Evolutionary conservation across 2,888 invertebrate genomes (phyloP).

Genomic region (Marasmarcha lunaedactyla): DNA sequence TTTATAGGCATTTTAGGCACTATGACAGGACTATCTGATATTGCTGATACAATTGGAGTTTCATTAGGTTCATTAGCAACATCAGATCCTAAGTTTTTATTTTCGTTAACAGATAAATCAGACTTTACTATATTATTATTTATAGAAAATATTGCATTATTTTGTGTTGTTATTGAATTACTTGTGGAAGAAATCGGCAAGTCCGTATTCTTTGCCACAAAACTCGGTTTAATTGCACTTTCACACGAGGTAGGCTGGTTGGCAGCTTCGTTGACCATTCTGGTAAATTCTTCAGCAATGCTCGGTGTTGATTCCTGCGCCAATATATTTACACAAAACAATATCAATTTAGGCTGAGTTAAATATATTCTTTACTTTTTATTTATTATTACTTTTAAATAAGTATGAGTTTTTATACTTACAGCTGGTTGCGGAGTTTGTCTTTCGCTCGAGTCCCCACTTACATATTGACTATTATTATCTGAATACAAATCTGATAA

Average conservation of each 20-base stretch:
- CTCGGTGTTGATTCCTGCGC: constrained; percentile 43
- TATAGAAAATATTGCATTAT: constrained; percentile 49
- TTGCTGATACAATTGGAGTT: constrained; percentile 78
- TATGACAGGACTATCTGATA: constrained; percentile 76
- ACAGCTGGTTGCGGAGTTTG: constrained; percentile 61
- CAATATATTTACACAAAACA: constrained; percentile 4
- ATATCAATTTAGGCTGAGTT: no score
- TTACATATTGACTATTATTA: constrained; percentile 44
- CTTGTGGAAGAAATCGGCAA: constrained; percentile 31
- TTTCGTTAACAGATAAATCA: constrained; percentile 55
- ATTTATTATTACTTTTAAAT: no score
- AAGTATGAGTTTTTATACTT: constrained; percentile 21
- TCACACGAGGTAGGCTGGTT: constrained; percentile 42
- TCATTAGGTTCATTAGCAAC: constrained; percentile 42
- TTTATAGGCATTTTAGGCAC: constrained; percentile 66
- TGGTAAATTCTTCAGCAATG: constrained; percentile 57
- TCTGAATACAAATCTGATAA: constrained; percentile 46
- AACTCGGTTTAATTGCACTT: constrained; percentile 35
- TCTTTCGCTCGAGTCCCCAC: constrained; percentile 59
- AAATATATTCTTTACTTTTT: no score
- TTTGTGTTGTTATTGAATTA: constrained; percentile 40
- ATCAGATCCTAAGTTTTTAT: constrained; percentile 47
- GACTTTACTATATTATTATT: constrained; percentile 60
- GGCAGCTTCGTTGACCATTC: constrained; percentile 54
- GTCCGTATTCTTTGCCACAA: constrained; percentile 36